A percentile compares a stretch with the other conserved stretches of the same genome.
Evolutionary conservation across 2,113 vertebrate species (phyloP).

Genomic region (Fulmarus glacialis): DNA sequence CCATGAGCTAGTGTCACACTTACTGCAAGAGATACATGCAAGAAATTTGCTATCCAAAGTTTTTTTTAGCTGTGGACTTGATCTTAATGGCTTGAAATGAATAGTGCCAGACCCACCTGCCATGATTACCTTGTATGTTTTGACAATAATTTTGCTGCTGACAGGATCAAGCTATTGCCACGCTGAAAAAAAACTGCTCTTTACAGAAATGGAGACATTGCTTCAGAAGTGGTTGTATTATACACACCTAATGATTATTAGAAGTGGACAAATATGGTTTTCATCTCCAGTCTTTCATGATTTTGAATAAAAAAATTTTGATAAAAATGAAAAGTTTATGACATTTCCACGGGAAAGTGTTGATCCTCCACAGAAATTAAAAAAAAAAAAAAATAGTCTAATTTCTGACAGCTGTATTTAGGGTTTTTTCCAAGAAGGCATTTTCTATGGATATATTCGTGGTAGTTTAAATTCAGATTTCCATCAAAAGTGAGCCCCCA

Average conservation of each 20-base stretch:
- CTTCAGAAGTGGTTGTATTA: neutral
- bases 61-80: neutral
- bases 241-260: neutral
- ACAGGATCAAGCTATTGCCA: neutral
- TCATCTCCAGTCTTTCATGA: neutral
- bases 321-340: neutral
- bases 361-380: too few relatives aligned
- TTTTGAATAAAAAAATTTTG: neutral
- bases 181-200: neutral
- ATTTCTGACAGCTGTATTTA: neutral
- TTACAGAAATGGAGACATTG: neutral
- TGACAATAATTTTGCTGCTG: neutral
- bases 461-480: neutral
- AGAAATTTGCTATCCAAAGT: neutral
- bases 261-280: rapidly evolving
- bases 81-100: neutral
- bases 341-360: neutral
- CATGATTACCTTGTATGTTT: neutral
- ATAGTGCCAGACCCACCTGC: neutral
- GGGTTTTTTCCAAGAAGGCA: neutral
- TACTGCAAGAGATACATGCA: neutral
- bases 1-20: rapidly evolving
- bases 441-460: neutral
- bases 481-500: neutral
- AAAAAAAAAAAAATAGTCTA: too few relatives aligned